Conservation (phyloP, 2,797 vertebrate genomes). For the Halcyon smyrnensis region DNA sequence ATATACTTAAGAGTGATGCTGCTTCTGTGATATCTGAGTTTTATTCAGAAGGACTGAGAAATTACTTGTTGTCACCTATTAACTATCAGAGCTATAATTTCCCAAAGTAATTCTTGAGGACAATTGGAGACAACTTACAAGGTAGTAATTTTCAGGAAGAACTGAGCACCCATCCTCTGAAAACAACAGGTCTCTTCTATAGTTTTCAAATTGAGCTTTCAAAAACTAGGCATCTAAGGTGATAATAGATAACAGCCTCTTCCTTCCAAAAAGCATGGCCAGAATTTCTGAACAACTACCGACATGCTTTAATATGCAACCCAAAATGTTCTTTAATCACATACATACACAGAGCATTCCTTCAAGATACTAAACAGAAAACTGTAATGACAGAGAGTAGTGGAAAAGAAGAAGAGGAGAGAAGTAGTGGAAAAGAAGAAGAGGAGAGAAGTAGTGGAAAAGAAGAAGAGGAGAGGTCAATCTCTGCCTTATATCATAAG, state of each 20-base stretch:
- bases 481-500: background rate
- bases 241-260: background rate
- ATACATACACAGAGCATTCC: background rate
- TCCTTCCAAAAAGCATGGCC: background rate
- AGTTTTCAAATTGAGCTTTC: background rate
- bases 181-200: background rate
- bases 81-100: slow-evolving; percentile 7
- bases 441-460: too few species aligned
- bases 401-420: too few species aligned
- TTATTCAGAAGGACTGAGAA: background rate
- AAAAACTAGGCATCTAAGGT: background rate
- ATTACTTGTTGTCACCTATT: slow-evolving; percentile 12
- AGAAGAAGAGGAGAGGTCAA: background rate
- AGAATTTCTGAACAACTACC: background rate
- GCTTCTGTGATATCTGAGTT: background rate
- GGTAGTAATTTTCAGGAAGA: background rate
- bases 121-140: background rate
- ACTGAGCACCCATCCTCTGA: background rate
- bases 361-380: background rate
- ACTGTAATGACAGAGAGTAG: background rate
- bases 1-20: background rate
- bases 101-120: background rate
- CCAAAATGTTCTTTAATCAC: background rate
- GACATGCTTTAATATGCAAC: background rate
- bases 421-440: background rate